A percentile compares a stretch with the other conserved stretches of the same genome.
These are phyloP conservation scores for Tauraco erythrolophus DNA, from an alignment of 2,113 vertebrate genomes.

Conservation along the genomic window DNA sequence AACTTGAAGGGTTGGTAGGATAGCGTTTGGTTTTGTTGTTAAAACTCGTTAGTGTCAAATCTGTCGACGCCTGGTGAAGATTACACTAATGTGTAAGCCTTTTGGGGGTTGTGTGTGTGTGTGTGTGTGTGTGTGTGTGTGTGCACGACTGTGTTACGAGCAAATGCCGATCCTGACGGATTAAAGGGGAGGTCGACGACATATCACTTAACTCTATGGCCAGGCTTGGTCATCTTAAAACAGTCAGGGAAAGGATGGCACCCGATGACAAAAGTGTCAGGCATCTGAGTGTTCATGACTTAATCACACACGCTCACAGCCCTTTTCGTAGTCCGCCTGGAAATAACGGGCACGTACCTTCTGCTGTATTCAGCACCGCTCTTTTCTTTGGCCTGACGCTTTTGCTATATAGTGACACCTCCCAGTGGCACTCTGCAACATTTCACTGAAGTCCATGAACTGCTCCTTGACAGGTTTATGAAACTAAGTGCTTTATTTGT, in stretches of 20 bases:
- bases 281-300: not conserved
- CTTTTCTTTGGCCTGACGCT: not conserved
- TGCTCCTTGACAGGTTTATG: not conserved
- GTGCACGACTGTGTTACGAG: not conserved
- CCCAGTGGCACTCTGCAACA: slow-evolving; percentile 51
- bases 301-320: not conserved
- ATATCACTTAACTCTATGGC: not conserved
- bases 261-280: not conserved
- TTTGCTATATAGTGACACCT: slow-evolving; percentile 52
- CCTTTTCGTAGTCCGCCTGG: not conserved
- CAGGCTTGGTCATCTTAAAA: not conserved
- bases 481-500: not conserved
- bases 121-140: not conserved
- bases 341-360: not conserved
- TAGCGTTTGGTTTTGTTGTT: not conserved
- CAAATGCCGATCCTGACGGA: not conserved
- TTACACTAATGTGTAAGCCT: not conserved
- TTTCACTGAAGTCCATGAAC: slow-evolving; percentile 29
- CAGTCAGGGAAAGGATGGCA: not conserved
- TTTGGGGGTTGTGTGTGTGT: no score
- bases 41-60: slow-evolving; percentile 22
- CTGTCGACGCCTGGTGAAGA: not conserved
- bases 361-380: not conserved
- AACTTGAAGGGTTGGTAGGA: not conserved
- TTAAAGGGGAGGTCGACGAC: not conserved